Conservation (phyloP, 2,113 vertebrate genomes). For the Ifrita kowaldi region DNA sequence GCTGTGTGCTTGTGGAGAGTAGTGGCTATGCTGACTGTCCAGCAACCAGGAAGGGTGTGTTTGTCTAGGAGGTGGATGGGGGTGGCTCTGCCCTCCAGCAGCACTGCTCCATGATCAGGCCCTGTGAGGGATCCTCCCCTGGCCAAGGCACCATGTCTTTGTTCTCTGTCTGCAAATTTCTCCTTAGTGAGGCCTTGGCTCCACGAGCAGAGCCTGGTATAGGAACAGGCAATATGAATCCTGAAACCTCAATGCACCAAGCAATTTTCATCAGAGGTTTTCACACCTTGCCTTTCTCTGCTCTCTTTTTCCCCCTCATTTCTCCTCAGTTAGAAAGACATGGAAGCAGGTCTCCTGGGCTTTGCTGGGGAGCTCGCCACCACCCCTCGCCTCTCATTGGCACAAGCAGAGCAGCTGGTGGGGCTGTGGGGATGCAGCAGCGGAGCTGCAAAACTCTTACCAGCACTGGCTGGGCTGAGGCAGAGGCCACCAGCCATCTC, state of each 20-base stretch:
- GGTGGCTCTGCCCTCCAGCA: neutral
- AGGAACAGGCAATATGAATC: neutral
- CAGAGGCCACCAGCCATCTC: neutral
- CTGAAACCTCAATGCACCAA: neutral
- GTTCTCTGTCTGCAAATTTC: neutral
- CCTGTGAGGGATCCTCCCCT: neutral
- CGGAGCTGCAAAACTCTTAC: neutral
- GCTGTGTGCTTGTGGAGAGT: neutral
- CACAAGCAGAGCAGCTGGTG: neutral
- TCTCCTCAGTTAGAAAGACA: neutral
- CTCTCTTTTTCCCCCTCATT: neutral
- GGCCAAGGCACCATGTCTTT: neutral
- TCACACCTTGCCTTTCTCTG: neutral
- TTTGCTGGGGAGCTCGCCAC: neutral
- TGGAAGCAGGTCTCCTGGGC: neutral
- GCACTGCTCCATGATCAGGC: neutral
- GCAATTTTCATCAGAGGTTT: conserved; percentile 15
- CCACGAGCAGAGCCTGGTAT: neutral
- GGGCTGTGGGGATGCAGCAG: neutral
- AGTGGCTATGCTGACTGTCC: neutral
- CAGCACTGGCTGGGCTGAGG: neutral
- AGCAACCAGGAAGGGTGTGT: neutral
- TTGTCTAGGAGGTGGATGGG: neutral
- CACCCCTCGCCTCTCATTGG: neutral
- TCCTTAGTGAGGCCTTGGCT: neutral